Evolutionary conservation across 2,113 vertebrate species (phyloP), one percentile per base, ranked within the genome.

Genomic region (Melanerpes formicivorus): DNA sequence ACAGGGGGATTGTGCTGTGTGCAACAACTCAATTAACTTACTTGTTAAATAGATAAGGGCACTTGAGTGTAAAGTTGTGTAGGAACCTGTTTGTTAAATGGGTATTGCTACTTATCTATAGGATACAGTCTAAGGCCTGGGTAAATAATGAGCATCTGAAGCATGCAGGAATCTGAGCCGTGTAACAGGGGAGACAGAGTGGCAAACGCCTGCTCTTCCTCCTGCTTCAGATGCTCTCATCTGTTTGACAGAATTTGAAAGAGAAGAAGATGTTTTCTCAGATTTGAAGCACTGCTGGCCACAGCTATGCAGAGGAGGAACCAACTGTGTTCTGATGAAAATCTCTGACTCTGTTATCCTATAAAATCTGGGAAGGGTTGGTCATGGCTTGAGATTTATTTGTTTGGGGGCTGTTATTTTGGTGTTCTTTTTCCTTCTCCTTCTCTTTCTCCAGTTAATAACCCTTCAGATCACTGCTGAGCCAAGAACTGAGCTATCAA

Each of bases 31-130:
- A 88, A 12, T 94, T 85, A 91, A 74, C 40, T 94, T 86, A 63
- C 59, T 93, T 71, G 50, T 93, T 95, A 95, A 92, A 73, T 67
- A 83, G 58, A 82, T 75, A 96, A 93, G 78, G 26, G 63, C 63
- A 86, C 44, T 93, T 88, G 58, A 83, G 73, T 92, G 50, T 80
- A 89, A 78, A 75, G 55, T 84, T 90, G 85, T 78, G 85, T 79
- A 95, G 37, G 32, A 94, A 93, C 59, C 93, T 88, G 60, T 87
- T 84, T 76, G 48, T 77, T 88, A 92, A 82, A 85, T 74, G 72
- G 52, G 58, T 85, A 71, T 89, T 89, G 78, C 65, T 90, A 58
- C 60, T 90, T 93, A 77, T 69, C 86, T 90, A 88, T 91, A 78
- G 69, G 58, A 64, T 84, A 75, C 1, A 2, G 54, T 92, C 62